phyloP scores from a whole-genome alignment of 2,797 vertebrate genomes.

The Brachyrhaphis roseni region DNA sequence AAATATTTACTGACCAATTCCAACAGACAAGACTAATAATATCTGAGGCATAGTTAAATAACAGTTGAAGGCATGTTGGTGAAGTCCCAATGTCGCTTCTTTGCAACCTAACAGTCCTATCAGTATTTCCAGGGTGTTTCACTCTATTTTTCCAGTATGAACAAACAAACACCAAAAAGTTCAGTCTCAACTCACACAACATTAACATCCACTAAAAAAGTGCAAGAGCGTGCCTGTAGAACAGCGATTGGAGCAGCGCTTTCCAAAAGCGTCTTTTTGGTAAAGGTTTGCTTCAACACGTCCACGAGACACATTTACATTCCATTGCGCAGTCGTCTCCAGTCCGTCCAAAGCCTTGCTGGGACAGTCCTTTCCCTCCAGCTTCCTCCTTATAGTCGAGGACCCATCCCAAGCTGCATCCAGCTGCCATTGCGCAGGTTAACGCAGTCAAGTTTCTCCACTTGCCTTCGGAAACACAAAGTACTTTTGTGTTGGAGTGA shows the following conservation, averaged over 20 bases:
- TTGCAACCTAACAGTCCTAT: constrained; percentile 33
- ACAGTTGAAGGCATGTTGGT: constrained; percentile 26
- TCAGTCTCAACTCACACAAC: constrained; percentile 31
- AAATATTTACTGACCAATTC: constrained; percentile 63
- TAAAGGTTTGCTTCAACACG: constrained; percentile 51
- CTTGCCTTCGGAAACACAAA: constrained; percentile 59
- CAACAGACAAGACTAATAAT: constrained; percentile 37
- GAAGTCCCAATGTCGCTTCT: constrained; percentile 33
- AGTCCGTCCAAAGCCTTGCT: constrained; percentile 52
- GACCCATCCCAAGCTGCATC: constrained; percentile 45
- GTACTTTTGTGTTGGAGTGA: constrained; percentile 44
- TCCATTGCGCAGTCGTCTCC: constrained; percentile 63
- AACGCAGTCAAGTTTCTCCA: constrained; percentile 59
- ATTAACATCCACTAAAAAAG: constrained; percentile 72
- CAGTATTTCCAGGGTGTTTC: constrained; percentile 46
- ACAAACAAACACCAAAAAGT: constrained; percentile 34
- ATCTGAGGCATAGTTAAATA: constrained; percentile 40
- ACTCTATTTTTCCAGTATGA: constrained; percentile 30
- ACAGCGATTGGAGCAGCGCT: constrained; percentile 64
- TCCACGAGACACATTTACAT: constrained; percentile 51
- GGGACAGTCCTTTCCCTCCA: constrained; percentile 45
- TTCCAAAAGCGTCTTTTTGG: constrained; percentile 56
- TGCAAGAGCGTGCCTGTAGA: constrained; percentile 74
- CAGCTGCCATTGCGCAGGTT: constrained; percentile 52
- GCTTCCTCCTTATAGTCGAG: constrained; percentile 24